Evolutionary conservation across 2,888 invertebrate genomes (phyloP).

Genomic region (Polyommatus iphigenia): DNA sequence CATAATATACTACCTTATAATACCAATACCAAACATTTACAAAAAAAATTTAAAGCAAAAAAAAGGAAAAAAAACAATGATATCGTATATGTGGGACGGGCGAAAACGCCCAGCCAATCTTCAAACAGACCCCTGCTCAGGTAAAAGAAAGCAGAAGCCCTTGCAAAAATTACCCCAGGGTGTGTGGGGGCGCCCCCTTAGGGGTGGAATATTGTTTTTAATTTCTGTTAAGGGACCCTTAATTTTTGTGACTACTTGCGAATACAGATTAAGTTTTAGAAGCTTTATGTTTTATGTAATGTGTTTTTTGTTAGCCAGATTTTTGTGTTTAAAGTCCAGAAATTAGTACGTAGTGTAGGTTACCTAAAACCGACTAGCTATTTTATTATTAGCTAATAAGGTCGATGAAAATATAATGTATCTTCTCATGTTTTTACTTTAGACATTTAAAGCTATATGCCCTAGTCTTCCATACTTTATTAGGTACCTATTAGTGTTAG

Average conservation of each 20-base stretch:
- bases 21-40: too few species aligned
- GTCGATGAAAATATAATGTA: too few species aligned
- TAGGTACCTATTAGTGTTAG: too few species aligned
- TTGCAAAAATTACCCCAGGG: slow-evolving; percentile 66
- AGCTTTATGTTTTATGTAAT: not conserved
- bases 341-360: not conserved
- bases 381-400: too few species aligned
- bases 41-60: not conserved
- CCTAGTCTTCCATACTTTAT: too few species aligned
- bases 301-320: not conserved
- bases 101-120: slow-evolving; percentile 54
- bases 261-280: slow-evolving; percentile 1
- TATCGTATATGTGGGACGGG: slow-evolving; percentile 38
- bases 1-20: too few species aligned
- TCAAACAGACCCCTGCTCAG: slow-evolving; percentile 56
- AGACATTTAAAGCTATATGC: too few species aligned
- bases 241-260: slow-evolving; percentile 22
- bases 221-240: slow-evolving; percentile 56
- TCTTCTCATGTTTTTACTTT: too few species aligned
- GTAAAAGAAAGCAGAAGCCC: slow-evolving; percentile 69
- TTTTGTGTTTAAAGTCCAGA: not conserved
- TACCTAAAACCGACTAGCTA: not conserved
- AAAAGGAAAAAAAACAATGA: not conserved
- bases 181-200: slow-evolving; percentile 46
- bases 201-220: slow-evolving; percentile 55